phyloP scores from a whole-genome alignment of 1,140 invertebrate genomes.

The Dendroctonus ponderosae region DNA sequence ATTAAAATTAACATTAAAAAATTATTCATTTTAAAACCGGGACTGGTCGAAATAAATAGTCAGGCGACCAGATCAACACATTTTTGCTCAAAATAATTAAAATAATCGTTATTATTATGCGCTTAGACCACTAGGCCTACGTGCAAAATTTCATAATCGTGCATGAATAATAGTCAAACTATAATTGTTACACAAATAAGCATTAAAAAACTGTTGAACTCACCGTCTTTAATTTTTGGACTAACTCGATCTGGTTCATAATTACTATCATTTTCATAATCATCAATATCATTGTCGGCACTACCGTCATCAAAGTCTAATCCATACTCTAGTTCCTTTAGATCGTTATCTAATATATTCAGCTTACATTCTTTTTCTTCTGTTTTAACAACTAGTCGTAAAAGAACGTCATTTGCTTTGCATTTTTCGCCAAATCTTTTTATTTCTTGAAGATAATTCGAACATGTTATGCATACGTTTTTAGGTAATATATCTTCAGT shows the following conservation, averaged over 20 bases:
- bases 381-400: slow-evolving; percentile 21
- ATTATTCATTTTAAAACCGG: too few species aligned
- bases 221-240: neutral
- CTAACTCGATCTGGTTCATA: slow-evolving; percentile 13
- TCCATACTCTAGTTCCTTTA: slow-evolving; percentile 3
- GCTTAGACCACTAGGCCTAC: too few species aligned
- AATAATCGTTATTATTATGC: too few species aligned
- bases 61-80: too few species aligned
- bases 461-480: slow-evolving; percentile 31
- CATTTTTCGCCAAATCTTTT: slow-evolving; percentile 31
- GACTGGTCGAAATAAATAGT: too few species aligned
- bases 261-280: slow-evolving; percentile 18
- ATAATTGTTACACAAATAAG: neutral
- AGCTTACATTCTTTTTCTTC: slow-evolving; percentile 22
- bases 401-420: slow-evolving; percentile 27
- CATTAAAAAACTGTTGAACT: neutral
- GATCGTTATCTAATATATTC: slow-evolving; percentile 17
- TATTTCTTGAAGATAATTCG: slow-evolving; percentile 29
- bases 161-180: too few species aligned
- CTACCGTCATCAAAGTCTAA: slow-evolving; percentile 12
- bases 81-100: too few species aligned
- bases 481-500: slow-evolving; percentile 23
- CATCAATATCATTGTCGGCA: slow-evolving; percentile 10
- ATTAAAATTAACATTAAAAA: too few species aligned
- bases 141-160: too few species aligned